Percentiles rank a stretch among this genome's conserved stretches.
phyloP scores from a whole-genome alignment of 2,113 vertebrate species.

The Chrysochloris asiatica region DNA sequence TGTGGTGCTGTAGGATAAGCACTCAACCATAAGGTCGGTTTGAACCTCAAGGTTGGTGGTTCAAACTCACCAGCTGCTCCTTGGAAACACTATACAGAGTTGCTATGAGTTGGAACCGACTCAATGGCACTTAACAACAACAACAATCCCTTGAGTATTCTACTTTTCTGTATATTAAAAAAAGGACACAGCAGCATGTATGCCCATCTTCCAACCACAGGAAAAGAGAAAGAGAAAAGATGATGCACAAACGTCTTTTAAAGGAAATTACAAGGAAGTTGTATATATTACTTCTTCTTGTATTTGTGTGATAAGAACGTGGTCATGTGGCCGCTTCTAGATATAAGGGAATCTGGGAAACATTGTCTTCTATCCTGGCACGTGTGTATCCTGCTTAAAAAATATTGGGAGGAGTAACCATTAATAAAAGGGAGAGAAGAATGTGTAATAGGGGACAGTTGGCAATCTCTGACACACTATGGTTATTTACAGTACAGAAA shows the following conservation, averaged over 20 bases:
- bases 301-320: no score
- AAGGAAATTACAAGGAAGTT: neutral
- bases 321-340: neutral
- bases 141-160: neutral
- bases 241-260: neutral
- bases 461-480: neutral
- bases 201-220: neutral
- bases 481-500: neutral
- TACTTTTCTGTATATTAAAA: constrained; percentile 12
- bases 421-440: neutral
- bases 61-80: no score
- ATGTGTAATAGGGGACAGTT: neutral
- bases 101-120: no score
- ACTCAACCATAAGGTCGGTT: no score
- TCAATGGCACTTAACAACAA: no score
- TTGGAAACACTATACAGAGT: no score
- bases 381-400: neutral
- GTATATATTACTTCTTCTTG: no score
- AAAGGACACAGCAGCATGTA: neutral
- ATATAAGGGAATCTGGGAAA: neutral
- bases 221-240: no score
- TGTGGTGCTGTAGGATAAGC: no score
- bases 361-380: neutral
- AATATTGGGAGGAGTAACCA: neutral
- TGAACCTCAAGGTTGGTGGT: no score